Percentiles rank a stretch among this genome's conserved stretches.
These are phyloP conservation scores for Busseola fusca DNA, from an alignment of 2,888 invertebrate species.

Conservation along the genomic window DNA sequence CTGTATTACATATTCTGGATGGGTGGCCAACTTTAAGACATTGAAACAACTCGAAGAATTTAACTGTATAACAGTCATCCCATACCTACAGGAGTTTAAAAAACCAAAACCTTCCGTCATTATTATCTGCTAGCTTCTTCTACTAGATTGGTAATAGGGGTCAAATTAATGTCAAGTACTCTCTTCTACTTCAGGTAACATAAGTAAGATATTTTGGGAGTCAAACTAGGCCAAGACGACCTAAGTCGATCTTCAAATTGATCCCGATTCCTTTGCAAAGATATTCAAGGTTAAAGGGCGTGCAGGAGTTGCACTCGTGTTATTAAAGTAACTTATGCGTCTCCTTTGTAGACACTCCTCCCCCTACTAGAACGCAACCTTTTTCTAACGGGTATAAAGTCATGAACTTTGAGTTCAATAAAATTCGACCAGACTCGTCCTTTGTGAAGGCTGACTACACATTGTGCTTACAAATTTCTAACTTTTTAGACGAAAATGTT, in stretches of 20 bases:
- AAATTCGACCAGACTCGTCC: slow-evolving; percentile 65
- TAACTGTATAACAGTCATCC: too few species aligned
- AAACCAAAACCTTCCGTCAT: background rate
- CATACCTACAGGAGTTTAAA: background rate
- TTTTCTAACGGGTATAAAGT: slow-evolving; percentile 62
- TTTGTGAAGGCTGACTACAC: slow-evolving; percentile 60
- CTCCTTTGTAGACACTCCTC: slow-evolving; percentile 51
- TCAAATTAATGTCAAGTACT: slow-evolving; percentile 9
- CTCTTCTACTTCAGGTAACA: background rate
- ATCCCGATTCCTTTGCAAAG: slow-evolving; percentile 17
- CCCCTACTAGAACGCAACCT: slow-evolving; percentile 49
- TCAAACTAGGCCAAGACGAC: slow-evolving; percentile 9
- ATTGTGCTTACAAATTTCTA: slow-evolving; percentile 24
- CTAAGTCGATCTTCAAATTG: slow-evolving; percentile 9
- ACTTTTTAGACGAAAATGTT: background rate
- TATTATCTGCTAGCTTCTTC: background rate
- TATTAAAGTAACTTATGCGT: slow-evolving; percentile 54
- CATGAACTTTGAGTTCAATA: slow-evolving; percentile 64
- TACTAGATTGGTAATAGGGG: background rate
- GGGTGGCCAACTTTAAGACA: background rate
- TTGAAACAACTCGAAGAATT: background rate
- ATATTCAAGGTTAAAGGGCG: slow-evolving; percentile 39
- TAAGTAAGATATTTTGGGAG: background rate
- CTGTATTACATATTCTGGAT: background rate
- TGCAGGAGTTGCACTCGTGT: slow-evolving; percentile 32